Evolutionary conservation across 2,888 invertebrate species (phyloP), one percentile per base, ranked within the genome.

Genomic region (Sussaba pulchella): DNA sequence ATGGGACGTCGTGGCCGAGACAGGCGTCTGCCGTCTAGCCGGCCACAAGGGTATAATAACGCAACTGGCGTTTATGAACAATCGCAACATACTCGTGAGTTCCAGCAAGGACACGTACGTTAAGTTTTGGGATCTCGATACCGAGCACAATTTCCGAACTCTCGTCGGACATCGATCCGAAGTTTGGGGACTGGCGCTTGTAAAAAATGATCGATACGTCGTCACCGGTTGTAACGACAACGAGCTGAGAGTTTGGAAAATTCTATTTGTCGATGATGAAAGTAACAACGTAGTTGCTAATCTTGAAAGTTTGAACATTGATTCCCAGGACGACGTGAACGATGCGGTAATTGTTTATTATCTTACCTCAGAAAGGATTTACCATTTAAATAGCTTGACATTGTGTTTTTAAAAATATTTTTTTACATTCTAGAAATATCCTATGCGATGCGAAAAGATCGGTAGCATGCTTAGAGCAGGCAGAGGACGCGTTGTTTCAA

Each of bases 81-180:
- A 95, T 74, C 94, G 95, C 84, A 94, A 95, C 84, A 94, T 96
- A 83, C 91, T 98, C 8, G 94, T 98, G 6, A 96, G 97, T 86
- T 95, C 96, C 43, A 98, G 99, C 0, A 98, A 98, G 92, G 99
- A 99, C 91, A 97, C 97, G 8, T 97, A 97, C 91, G 95, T 99
- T 0, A 99, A 99, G 92, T 98, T 99, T 91, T 99, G 99, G 99
- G 98, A 99, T 92, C 93, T 99, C 84, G 96, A 97, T 85, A 98
- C 98, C 5, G 97, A 98, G 87, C 97, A 98, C 89, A 99, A 99
- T 92, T 99, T 99, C 89, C 97, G 97, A 92, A 99, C 99, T 2
- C 93, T 99, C 64, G 96, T 97, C 47, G 98, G 98, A 76, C 97
- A 97, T 92, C 95, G 95, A 88, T 95, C 96, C 83, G 98, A 98